Conservation (phyloP, 1,140 invertebrate species). For the Paralvinella palmiformis region DNA sequence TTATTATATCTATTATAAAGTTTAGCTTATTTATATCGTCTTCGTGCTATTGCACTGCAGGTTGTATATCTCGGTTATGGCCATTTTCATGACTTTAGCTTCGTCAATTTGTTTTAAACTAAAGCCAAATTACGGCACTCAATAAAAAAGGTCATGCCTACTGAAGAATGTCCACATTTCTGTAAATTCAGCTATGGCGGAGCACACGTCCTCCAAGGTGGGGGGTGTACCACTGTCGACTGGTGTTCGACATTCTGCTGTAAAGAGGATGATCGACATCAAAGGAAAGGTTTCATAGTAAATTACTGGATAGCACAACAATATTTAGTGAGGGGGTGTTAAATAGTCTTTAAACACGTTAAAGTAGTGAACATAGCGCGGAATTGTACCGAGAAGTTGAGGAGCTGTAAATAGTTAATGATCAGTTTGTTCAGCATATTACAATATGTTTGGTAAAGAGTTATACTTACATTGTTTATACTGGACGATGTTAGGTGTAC, state of each 20-base stretch:
- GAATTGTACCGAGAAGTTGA: background rate
- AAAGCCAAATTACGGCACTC: too few relatives aligned
- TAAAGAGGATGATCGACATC: background rate
- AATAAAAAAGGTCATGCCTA: too few relatives aligned
- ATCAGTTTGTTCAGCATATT: background rate
- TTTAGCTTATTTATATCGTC: too few relatives aligned
- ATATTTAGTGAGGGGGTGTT: background rate
- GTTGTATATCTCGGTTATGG: too few relatives aligned
- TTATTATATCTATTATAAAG: too few relatives aligned
- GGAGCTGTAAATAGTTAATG: background rate
- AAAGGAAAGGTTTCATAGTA: background rate
- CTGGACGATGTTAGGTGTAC: slow-evolving; percentile 38
- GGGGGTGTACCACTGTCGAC: too few relatives aligned
- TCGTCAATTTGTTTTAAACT: too few relatives aligned
- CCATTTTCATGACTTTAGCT: too few relatives aligned
- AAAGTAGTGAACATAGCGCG: background rate
- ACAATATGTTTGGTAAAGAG: background rate
- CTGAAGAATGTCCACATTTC: slow-evolving; percentile 14
- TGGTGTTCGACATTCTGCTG: background rate
- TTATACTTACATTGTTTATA: slow-evolving; percentile 30
- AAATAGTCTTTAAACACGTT: too few relatives aligned
- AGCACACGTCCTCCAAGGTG: slow-evolving; percentile 9
- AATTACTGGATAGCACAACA: background rate
- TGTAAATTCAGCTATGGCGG: background rate
- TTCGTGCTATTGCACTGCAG: too few relatives aligned